These are phyloP conservation scores for Hephaestus fuliginosus DNA, from an alignment of 2,797 vertebrate species.

Conservation along the genomic window DNA sequence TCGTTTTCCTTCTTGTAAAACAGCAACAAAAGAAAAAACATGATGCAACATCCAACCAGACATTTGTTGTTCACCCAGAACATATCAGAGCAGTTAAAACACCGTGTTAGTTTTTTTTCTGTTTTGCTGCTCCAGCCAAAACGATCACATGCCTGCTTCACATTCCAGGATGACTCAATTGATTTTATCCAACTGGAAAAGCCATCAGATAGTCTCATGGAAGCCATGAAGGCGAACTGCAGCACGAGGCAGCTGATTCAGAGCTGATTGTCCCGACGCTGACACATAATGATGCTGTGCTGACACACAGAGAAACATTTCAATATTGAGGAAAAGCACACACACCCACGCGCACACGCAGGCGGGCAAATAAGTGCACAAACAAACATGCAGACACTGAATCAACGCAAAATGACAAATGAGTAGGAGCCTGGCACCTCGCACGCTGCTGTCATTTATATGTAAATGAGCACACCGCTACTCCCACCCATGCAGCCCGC, in stretches of 20 bases:
- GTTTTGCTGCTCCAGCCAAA: conserved; percentile 3
- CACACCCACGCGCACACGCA: conserved; percentile 12
- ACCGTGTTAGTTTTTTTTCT: conserved; percentile 16
- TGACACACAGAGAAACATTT: conserved; percentile 31
- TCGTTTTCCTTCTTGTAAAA: conserved; percentile 30
- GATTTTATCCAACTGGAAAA: conserved; percentile 64
- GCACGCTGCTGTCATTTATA: conserved; percentile 67
- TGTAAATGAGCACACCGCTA: conserved; percentile 67
- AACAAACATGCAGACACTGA: background rate
- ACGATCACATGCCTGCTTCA: conserved; percentile 30
- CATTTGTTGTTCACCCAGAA: background rate
- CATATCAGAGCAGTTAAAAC: background rate
- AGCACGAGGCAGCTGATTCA: conserved; percentile 48
- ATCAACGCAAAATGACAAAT: conserved; percentile 51
- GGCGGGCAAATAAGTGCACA: background rate
- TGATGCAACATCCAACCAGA: conserved; percentile 18
- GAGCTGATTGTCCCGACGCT: conserved; percentile 20
- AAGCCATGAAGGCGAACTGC: conserved; percentile 45
- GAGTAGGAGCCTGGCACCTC: conserved; percentile 37
- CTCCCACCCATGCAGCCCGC: conserved; percentile 7
- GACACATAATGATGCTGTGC: conserved; percentile 28
- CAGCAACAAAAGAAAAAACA: conserved; percentile 8
- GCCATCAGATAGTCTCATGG: conserved; percentile 36
- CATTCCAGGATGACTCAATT: conserved; percentile 51
- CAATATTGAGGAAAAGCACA: background rate